Evolutionary conservation across 1,140 invertebrate genomes (phyloP).

Genomic region (Elymnias hypermnestra): DNA sequence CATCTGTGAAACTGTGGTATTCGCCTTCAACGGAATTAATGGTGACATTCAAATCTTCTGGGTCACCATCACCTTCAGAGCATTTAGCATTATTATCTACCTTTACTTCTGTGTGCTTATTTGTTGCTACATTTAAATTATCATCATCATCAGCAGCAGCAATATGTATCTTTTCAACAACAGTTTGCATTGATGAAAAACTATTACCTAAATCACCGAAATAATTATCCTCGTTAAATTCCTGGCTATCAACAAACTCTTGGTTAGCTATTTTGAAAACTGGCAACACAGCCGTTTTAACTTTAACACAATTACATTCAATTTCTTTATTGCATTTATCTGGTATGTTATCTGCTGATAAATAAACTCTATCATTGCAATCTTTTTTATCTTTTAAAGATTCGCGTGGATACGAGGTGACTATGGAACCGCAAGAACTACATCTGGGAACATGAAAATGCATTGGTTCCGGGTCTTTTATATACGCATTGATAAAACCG

Average conservation of each 20-base stretch:
- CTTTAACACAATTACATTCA: slow-evolving; percentile 29
- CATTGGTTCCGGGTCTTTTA: slow-evolving; percentile 51
- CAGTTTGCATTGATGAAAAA: slow-evolving; percentile 45
- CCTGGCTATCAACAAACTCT: slow-evolving; percentile 64
- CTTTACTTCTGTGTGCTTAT: slow-evolving; percentile 22
- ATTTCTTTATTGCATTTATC: slow-evolving; percentile 34
- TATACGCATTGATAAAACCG: slow-evolving; percentile 60
- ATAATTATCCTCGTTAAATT: slow-evolving; percentile 66
- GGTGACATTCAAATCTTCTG: slow-evolving; percentile 16
- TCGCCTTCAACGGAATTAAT: slow-evolving; percentile 46
- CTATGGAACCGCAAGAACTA: slow-evolving; percentile 39
- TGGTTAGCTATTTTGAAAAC: slow-evolving; percentile 36
- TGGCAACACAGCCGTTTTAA: slow-evolving; percentile 34
- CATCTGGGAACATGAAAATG: slow-evolving; percentile 65
- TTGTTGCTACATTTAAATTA: neutral
- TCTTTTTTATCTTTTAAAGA: slow-evolving; percentile 18
- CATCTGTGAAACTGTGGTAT: slow-evolving; percentile 65
- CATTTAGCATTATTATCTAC: slow-evolving; percentile 27
- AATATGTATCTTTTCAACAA: slow-evolving; percentile 30
- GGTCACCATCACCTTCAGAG: too few relatives aligned
- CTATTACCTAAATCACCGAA: slow-evolving; percentile 45
- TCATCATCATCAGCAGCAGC: neutral
- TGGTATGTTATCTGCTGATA: slow-evolving; percentile 42
- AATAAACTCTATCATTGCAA: slow-evolving; percentile 23
- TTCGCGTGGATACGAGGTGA: slow-evolving; percentile 35